These are phyloP conservation scores for Sebastes reedi DNA, from an alignment of 2,797 vertebrate species.

Conservation along the genomic window DNA sequence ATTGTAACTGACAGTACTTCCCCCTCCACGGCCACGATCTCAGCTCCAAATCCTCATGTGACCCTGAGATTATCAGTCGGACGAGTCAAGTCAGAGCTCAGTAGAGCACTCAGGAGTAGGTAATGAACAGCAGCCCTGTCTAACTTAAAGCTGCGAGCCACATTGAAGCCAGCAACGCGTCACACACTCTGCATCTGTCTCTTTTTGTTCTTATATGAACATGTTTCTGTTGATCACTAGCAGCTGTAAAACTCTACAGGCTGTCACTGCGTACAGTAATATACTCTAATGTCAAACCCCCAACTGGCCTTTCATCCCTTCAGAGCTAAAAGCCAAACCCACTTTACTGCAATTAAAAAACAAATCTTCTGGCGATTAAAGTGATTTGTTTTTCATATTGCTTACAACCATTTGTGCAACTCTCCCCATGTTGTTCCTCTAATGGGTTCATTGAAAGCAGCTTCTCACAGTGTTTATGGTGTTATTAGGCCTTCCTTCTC, in stretches of 20 bases:
- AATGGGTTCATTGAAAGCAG: constrained; percentile 26
- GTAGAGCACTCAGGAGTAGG: constrained; percentile 12
- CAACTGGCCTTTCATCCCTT: background rate
- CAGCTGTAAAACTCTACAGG: constrained; percentile 31
- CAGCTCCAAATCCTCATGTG: constrained; percentile 43
- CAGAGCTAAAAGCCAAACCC: background rate
- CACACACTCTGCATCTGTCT: constrained; percentile 18
- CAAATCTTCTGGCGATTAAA: constrained; percentile 2
- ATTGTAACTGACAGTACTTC: background rate
- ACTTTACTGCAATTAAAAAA: background rate
- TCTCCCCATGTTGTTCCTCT: background rate
- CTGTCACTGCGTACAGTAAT: background rate
- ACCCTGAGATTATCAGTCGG: constrained; percentile 38
- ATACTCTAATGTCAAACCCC: background rate
- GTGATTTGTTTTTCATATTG: constrained; percentile 13
- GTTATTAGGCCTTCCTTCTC: background rate
- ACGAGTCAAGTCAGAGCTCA: constrained; percentile 49
- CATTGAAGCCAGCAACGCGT: constrained; percentile 1
- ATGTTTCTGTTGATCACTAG: constrained; percentile 5
- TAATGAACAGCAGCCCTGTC: constrained; percentile 20
- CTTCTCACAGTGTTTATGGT: background rate
- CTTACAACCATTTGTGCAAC: constrained; percentile 19
- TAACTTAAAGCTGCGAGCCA: background rate
- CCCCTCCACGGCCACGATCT: background rate
- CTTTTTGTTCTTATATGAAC: background rate